phyloP scores from a whole-genome alignment of 2,888 invertebrate genomes.

The Palloptera scutellata region DNA sequence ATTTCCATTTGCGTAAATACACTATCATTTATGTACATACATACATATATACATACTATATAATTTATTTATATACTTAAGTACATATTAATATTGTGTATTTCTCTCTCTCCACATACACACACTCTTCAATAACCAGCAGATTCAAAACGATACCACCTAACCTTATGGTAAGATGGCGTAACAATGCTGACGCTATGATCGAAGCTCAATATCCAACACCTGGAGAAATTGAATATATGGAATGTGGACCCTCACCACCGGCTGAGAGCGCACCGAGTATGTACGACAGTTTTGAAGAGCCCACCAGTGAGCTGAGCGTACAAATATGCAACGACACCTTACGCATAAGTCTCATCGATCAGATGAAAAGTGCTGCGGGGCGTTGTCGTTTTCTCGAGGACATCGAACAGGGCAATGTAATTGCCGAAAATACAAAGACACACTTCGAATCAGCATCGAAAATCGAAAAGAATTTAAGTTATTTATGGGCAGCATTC shows the following conservation, averaged over 20 bases:
- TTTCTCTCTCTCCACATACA: constrained; percentile 6
- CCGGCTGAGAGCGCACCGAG: constrained; percentile 83
- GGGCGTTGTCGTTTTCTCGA: constrained; percentile 75
- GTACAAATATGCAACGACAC: constrained; percentile 79
- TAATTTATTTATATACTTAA: too few relatives aligned
- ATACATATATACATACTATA: not conserved
- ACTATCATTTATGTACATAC: constrained; percentile 3
- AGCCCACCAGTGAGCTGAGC: constrained; percentile 74
- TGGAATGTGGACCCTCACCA: constrained; percentile 81
- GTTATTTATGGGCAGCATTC: constrained; percentile 79
- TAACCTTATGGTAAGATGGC: constrained; percentile 68
- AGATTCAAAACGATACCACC: constrained; percentile 66
- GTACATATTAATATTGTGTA: too few relatives aligned
- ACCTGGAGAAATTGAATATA: constrained; percentile 73
- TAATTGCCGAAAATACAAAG: constrained; percentile 68
- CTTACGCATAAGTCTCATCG: constrained; percentile 76
- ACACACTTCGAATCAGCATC: constrained; percentile 68
- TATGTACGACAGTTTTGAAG: constrained; percentile 83
- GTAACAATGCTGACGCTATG: constrained; percentile 67
- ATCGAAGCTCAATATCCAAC: constrained; percentile 75
- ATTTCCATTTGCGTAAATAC: not conserved
- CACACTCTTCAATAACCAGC: not conserved
- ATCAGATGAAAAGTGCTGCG: constrained; percentile 76
- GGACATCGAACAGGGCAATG: constrained; percentile 76
- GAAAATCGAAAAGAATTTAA: constrained; percentile 75